Conservation (phyloP, 2,888 invertebrate species). For the Agriotes lineatus region DNA sequence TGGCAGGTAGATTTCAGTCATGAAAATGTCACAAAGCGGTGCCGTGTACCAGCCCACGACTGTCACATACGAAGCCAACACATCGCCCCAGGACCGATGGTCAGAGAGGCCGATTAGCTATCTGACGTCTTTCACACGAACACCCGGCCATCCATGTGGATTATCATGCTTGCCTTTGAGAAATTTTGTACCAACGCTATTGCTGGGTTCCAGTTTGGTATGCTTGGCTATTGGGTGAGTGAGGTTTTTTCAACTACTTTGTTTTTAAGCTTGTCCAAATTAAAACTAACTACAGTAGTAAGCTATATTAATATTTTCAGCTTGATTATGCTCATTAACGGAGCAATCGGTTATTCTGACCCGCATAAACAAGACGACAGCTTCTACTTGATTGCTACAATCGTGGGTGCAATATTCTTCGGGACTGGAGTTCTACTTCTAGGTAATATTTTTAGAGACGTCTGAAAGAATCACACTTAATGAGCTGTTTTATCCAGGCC, state of each 20-base stretch:
- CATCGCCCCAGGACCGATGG: constrained; percentile 60
- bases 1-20: constrained; percentile 2
- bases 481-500: constrained; percentile 59
- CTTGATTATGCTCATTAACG: constrained; percentile 74
- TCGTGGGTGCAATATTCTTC: constrained; percentile 74
- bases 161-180: constrained; percentile 63
- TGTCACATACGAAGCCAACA: constrained; percentile 76
- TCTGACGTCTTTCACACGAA: constrained; percentile 68
- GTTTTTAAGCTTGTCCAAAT: no score
- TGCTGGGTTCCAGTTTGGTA: constrained; percentile 61
- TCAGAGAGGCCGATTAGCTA: constrained; percentile 64
- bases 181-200: constrained; percentile 59
- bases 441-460: constrained; percentile 68
- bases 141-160: constrained; percentile 71
- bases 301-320: constrained; percentile 63
- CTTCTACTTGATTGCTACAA: constrained; percentile 62
- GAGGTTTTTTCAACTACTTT: no score
- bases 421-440: constrained; percentile 73
- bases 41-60: constrained; percentile 85
- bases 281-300: no score
- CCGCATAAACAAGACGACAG: constrained; percentile 63
- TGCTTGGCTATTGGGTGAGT: constrained; percentile 60
- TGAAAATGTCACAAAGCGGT: constrained; percentile 75
- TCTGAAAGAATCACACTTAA: no score
- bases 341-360: constrained; percentile 72